Conservation (phyloP, 2,888 invertebrate genomes). For the Heliconius cydno region DNA sequence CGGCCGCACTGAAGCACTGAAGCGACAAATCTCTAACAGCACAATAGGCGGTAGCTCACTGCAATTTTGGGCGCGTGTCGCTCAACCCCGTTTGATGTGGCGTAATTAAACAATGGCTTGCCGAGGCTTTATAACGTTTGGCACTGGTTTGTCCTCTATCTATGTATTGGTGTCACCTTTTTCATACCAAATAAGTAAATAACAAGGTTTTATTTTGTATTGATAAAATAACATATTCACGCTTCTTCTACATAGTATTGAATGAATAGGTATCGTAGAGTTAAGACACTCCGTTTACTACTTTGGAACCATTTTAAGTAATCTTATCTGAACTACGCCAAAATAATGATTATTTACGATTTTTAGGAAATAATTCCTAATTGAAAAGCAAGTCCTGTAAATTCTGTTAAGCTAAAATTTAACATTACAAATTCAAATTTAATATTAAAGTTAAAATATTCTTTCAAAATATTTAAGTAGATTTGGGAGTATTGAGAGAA, state of each 20-base stretch:
- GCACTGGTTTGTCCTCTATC: not conserved
- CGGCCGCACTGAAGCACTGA: not conserved
- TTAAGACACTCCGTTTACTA: too few relatives aligned
- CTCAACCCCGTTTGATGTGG: slow-evolving; percentile 56
- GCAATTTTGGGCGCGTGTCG: slow-evolving; percentile 45
- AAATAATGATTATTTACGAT: not conserved
- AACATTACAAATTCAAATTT: too few relatives aligned
- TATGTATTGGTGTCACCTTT: not conserved
- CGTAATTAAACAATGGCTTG: slow-evolving; percentile 50
- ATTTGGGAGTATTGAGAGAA: too few relatives aligned
- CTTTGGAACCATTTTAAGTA: too few relatives aligned
- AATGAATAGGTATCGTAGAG: too few relatives aligned
- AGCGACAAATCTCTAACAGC: not conserved
- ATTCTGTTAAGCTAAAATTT: too few relatives aligned
- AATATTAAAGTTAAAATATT: too few relatives aligned
- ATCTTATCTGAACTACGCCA: too few relatives aligned
- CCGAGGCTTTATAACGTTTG: slow-evolving; percentile 1
- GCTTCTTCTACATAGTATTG: too few relatives aligned
- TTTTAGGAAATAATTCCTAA: not conserved
- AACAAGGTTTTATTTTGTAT: not conserved
- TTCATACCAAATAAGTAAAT: not conserved
- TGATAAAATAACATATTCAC: not conserved
- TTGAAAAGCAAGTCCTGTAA: not conserved
- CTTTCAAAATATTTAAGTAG: too few relatives aligned
- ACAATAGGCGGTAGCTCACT: not conserved